phyloP scores from a whole-genome alignment of 2,888 invertebrate genomes.

The Sylvicola cinctus region DNA sequence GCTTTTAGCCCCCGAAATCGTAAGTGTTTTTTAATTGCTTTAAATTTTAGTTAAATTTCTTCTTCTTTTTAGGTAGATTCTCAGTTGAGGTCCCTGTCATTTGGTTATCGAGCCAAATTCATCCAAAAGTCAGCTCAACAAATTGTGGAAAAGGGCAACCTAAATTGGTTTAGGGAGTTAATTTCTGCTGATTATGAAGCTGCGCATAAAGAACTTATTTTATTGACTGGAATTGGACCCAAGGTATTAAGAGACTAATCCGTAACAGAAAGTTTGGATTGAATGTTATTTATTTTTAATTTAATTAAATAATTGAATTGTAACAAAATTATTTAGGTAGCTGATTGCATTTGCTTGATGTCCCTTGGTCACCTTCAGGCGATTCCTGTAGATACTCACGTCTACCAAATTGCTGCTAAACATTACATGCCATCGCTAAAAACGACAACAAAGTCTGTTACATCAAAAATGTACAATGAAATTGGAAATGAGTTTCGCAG shows the following conservation, averaged over 20 bases:
- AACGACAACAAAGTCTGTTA: constrained; percentile 48
- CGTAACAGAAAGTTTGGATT: background rate
- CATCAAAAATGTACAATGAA: constrained; percentile 64
- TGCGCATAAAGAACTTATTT: constrained; percentile 51
- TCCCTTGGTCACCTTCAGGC: constrained; percentile 72
- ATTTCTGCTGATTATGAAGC: constrained; percentile 45
- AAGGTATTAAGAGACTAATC: constrained; percentile 38
- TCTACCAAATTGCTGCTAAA: constrained; percentile 71
- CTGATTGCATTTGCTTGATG: constrained; percentile 96
- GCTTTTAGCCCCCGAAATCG: constrained; percentile 30
- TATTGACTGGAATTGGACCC: constrained; percentile 75
- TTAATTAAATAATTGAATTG: no score
- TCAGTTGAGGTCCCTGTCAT: constrained; percentile 48
- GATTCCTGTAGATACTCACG: constrained; percentile 91
- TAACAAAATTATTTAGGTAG: constrained; percentile 59
- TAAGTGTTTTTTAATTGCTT: constrained; percentile 11
- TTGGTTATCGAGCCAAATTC: constrained; percentile 77
- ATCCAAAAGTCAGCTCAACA: constrained; percentile 52
- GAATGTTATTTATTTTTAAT: constrained; percentile 3
- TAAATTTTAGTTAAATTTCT: background rate
- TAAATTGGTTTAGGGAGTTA: constrained; percentile 50
- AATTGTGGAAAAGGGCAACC: constrained; percentile 47
- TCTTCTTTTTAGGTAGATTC: constrained; percentile 36
- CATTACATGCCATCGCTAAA: constrained; percentile 60
- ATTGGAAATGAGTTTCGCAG: constrained; percentile 62